Evolutionary conservation across 2,113 vertebrate species (phyloP).

Genomic region (Hyla sarda): DNA sequence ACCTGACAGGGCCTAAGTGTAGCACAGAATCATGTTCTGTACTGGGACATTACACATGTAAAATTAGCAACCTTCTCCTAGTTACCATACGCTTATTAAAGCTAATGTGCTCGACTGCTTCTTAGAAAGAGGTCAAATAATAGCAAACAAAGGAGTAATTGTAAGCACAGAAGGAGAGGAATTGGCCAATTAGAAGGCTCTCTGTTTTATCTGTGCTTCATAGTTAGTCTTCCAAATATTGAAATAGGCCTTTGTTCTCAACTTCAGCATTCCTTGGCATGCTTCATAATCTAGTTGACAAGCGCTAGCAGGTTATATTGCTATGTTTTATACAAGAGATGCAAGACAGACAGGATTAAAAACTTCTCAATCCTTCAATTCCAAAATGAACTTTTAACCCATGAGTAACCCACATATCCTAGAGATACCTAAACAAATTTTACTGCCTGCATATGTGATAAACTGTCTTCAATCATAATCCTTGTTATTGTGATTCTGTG

Average conservation of each 20-base stretch:
- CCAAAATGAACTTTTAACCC: conserved; percentile 8
- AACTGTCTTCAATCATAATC: neutral
- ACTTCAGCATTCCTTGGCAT: conserved; percentile 19
- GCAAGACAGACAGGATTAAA: neutral
- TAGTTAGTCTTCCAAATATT: conserved; percentile 40
- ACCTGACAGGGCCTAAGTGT: too few species aligned
- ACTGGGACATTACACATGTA: too few species aligned
- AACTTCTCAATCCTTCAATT: neutral
- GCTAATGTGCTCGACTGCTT: conserved; percentile 15
- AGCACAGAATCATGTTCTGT: too few species aligned
- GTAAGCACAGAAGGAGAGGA: neutral
- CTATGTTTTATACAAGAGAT: neutral
- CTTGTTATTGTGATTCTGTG: neutral
- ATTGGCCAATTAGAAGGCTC: conserved; percentile 29
- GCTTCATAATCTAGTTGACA: conserved; percentile 14
- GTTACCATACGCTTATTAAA: neutral
- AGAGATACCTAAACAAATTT: neutral
- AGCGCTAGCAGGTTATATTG: conserved; percentile 23
- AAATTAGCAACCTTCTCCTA: neutral
- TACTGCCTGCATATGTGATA: neutral
- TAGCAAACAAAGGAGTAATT: neutral
- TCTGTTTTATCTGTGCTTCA: conserved; percentile 37
- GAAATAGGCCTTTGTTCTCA: conserved; percentile 47
- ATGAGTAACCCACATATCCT: neutral
- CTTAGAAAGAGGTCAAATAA: conserved; percentile 42